Base-by-base conservation (phyloP, 2,113 vertebrate genomes). In the Callithrix jacchus region DNA sequence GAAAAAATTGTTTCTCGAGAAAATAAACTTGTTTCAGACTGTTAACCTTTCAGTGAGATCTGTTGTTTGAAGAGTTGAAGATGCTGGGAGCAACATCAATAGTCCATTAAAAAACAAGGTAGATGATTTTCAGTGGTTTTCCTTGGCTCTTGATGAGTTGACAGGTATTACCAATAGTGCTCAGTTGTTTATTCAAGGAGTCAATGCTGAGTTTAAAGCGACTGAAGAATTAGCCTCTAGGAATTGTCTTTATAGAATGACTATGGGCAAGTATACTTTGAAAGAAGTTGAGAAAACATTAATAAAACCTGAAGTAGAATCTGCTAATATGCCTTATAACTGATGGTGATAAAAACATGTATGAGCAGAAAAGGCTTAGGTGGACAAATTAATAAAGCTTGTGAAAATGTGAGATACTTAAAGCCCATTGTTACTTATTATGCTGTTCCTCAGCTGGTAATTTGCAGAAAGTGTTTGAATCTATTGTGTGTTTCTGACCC, bases 91-190 rank as follows among this genome's bases (percentile, higher is more conserved):
- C 45, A 90, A 37, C 16, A 86, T 88, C 68, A 70, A 79, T 56
- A 45, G 66, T 77, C 56, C 77, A 47, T 73, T 95, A 23, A 83
- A 81, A 91, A 73, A 82, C 37, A 52, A 96, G 74, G 11, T n/a
- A 73, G 93, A 47, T 52, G 32, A 87, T 87, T 56, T 79, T 11
- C 10, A 83, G n/a, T 83, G 37, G 25, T 87, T 94, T 91, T 94
- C 47, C 27, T 90, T 80, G 52, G 13, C 42, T 92, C 4, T 79
- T 77, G 49, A 89, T 76, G 70, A 87, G 18, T 56, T 56, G 89
- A 90, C 76, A 90, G 52, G 56, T 83, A 61, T 87, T 93, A 77
- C 3, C 52, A 54, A 16, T 20, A 80, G 4, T 61, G 49, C 12
- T 86, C 11, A 37, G 13, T 76, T 90, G 18, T 83, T 86, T 54